Evolutionary conservation across 2,113 vertebrate genomes (phyloP), one percentile per base, ranked within the genome.

Genomic region (Halcyon malimbica): DNA sequence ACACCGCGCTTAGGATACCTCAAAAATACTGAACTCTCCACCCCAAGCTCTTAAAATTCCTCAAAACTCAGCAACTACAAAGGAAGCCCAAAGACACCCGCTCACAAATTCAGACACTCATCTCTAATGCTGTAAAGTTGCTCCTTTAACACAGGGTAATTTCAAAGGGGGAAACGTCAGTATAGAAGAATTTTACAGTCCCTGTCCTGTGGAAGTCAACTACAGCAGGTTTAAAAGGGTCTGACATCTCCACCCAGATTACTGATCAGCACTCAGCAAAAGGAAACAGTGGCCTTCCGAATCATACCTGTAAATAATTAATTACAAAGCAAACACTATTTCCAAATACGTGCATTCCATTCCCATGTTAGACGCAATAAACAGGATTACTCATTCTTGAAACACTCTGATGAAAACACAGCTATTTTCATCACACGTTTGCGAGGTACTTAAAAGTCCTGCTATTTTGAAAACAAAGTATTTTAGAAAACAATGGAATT

Each of bases 241-340:
- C 51, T 83, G 76, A 76, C n/a, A 19, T 13, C 20, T 67, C 37
- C 41, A n/a, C 18, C 31, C 35, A 48, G 51, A 74, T 67, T 65
- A 79, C 26, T 59, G 85, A 83, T 39, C 68, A 77, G 42, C 16
- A 33, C 11, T 48, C n/a, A 89, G 69, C 24, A 74, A 81, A 88
- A 89, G 50, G 60, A 84, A 93, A 86, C 14, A 24, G 28, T 2
- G 7, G 24, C 41, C 19, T 89, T 89, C 71, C 1, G 18, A 93
- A 67, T 78, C 35, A 64, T n/a, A 60, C 6, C 46, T 79, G 83
- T 87, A 87, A 92, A 89, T 91, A 93, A 96, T 93, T 94, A 93
- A 85, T 79, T 60, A 56, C 57, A 62, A 79, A 82, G 53, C 79
- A 89, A 93, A 95, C 53, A 82, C 26, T 46, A 44, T 44, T 83